Conservation (phyloP, 2,888 invertebrate genomes). For the Aradus depressus region DNA sequence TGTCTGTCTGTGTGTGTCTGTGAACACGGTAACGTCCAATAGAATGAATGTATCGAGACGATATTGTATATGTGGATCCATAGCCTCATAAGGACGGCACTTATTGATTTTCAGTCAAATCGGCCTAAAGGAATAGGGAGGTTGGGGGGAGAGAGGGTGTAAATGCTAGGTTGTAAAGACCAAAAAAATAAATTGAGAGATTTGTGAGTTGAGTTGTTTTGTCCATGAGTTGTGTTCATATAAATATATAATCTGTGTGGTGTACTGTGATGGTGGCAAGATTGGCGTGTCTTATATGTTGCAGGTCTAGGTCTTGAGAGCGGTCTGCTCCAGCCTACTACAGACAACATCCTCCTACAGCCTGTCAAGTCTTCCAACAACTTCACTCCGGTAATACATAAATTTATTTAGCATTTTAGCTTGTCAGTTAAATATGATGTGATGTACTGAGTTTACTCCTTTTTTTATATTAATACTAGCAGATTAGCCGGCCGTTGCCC, state of each 20-base stretch:
- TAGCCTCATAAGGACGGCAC: too few relatives aligned
- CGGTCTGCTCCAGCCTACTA: constrained; percentile 21
- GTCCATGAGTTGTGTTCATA: too few relatives aligned
- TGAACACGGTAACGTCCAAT: too few relatives aligned
- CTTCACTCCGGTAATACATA: constrained; percentile 6
- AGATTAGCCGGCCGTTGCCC: not conserved
- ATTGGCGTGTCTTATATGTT: not conserved
- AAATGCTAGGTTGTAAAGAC: too few relatives aligned
- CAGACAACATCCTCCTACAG: constrained; percentile 5
- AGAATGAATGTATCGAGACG: too few relatives aligned
- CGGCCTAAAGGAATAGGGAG: too few relatives aligned
- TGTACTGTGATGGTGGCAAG: not conserved
- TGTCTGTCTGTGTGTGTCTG: too few relatives aligned
- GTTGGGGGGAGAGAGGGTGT: too few relatives aligned
- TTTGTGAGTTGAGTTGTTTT: too few relatives aligned
- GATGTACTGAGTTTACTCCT: not conserved
- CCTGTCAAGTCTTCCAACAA: constrained; percentile 13
- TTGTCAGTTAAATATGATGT: not conserved
- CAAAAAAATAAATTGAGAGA: too few relatives aligned
- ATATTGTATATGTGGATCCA: too few relatives aligned
- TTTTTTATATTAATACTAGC: not conserved
- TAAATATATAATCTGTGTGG: not conserved
- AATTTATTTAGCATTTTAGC: not conserved
- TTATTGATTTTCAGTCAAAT: too few relatives aligned
- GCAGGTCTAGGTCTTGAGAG: constrained; percentile 7